A percentile compares a stretch with the other conserved stretches of the same genome.
Conservation (phyloP, 2,113 vertebrate genomes). For the Syngnathus typhle region DNA sequence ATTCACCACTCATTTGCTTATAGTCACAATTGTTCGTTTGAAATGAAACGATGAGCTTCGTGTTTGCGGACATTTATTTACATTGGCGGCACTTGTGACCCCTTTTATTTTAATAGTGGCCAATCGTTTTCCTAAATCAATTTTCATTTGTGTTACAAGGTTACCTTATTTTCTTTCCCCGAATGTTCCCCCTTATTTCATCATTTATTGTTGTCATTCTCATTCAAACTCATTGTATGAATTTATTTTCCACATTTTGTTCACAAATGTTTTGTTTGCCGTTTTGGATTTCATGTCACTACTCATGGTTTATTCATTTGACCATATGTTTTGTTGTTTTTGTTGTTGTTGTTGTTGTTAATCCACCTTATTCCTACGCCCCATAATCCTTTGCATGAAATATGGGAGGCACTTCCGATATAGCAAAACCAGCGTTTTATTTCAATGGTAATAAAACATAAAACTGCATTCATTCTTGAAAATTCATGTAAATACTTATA, state of each 20-base stretch:
- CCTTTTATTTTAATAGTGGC: constrained; percentile 10
- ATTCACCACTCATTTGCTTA: neutral
- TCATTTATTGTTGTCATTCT: constrained; percentile 13
- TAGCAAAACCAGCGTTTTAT: too few relatives aligned
- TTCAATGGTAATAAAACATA: too few relatives aligned
- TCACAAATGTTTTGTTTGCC: constrained; percentile 34
- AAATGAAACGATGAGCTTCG: neutral
- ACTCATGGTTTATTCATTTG: constrained; percentile 12
- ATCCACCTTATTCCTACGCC: too few relatives aligned
- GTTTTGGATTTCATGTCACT: constrained; percentile 28
- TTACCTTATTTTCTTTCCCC: neutral
- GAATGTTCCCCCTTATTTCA: constrained; percentile 1
- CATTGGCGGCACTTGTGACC: constrained; percentile 11
- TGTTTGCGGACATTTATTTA: neutral
- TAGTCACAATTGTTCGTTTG: neutral
- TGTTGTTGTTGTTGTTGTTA: neutral
- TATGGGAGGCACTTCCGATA: too few relatives aligned
- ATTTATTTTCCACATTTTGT: constrained; percentile 13
- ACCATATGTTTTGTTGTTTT: constrained; percentile 5
- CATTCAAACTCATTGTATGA: neutral
- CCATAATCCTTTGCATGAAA: too few relatives aligned
- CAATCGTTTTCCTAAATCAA: constrained; percentile 12
- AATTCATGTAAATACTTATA: too few relatives aligned
- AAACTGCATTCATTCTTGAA: too few relatives aligned
- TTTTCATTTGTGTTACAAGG: constrained; percentile 17